A percentile compares a stretch with the other conserved stretches of the same genome.
Conservation (phyloP, 30 jellyfish, hydroid and myxozoan species). For the Aurelia coerulea region DNA sequence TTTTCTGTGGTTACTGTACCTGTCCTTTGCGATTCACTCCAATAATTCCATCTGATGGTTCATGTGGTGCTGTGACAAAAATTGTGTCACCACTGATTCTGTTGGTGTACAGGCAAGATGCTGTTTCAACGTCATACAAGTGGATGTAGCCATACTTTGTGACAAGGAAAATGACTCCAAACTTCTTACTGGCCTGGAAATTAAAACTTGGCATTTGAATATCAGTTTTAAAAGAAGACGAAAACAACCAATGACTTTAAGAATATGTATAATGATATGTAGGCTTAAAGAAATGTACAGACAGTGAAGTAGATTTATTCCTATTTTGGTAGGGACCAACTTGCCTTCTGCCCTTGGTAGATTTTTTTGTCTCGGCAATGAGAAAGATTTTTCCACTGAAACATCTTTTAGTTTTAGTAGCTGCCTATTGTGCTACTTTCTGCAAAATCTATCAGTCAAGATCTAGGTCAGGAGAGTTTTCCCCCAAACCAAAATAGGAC, state of each 20-base stretch:
- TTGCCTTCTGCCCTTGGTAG: too few relatives aligned
- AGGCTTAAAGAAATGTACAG: too few relatives aligned
- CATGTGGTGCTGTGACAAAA: slow-evolving; percentile 97
- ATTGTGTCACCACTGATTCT: slow-evolving; percentile 97
- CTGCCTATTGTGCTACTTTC: too few relatives aligned
- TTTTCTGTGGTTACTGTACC: slow-evolving; percentile 32
- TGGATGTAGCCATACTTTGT: slow-evolving; percentile 99
- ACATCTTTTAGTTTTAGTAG: too few relatives aligned
- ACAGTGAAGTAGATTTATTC: too few relatives aligned
- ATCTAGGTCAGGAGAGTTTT: too few relatives aligned
- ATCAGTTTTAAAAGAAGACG: background rate
- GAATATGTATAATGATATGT: too few relatives aligned
- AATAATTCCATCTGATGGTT: slow-evolving; percentile 96
- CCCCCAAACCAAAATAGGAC: too few relatives aligned
- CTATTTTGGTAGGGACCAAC: too few relatives aligned
- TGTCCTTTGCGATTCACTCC: slow-evolving; percentile 99
- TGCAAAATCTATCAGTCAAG: too few relatives aligned
- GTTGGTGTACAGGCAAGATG: slow-evolving; percentile 92
- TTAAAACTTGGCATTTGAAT: background rate
- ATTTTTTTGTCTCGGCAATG: too few relatives aligned
- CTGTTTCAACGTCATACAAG: slow-evolving; percentile 97
- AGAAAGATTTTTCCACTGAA: too few relatives aligned
- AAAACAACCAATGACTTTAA: background rate
- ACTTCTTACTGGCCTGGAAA: slow-evolving; percentile 86
- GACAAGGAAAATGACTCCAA: slow-evolving; percentile 92